Evolutionary conservation across 2,888 invertebrate species (phyloP), one percentile per base, ranked within the genome.

Genomic region (Trimorus sp.): DNA sequence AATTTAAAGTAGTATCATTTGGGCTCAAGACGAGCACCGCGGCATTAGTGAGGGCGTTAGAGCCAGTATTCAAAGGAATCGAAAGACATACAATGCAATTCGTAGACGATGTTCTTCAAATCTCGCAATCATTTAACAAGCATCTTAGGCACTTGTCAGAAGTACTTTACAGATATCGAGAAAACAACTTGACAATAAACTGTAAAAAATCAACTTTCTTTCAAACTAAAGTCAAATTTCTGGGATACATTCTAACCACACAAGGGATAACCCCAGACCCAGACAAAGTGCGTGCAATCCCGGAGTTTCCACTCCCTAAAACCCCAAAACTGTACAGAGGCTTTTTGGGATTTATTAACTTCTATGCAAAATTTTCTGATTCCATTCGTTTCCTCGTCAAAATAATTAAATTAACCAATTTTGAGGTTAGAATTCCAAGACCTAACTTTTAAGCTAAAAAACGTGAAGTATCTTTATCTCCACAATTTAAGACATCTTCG

Each of bases 231-330:
- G 66, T 66, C 6, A 66, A 66, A 42, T 66, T 42, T 42, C 14
- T 65, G 26, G 63, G 63, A 11, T 36, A 51, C 37, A 49, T 65
- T 8, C 14, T 49, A 12, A 51, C 51, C 1, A 65, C 51, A 51
- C 12, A 38, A 12, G 63, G 51, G 1, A 51, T 65, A 1, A 65
- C 11, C 8, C 37, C 49, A n/a, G 51, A 65, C n/a, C 37, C 14
- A 9, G 51, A 51, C 1, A 65, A 65, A 8, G 26, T 65, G 9
- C 1, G 37, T 1, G 63, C 38, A 0, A 65, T 65, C 15, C 8
- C 37, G 14, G 38, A 51, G n/a, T 65, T 65, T n/a, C 63, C 63
- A 12, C 8, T 14, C 14, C 63, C 63, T 0, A 49, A 16, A 9
- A 65, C 11, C 8, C 14, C 6, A 9, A 65, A 65, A 14, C 63